Base-by-base conservation (phyloP, 2,113 vertebrate genomes). In the Mus pahari region DNA sequence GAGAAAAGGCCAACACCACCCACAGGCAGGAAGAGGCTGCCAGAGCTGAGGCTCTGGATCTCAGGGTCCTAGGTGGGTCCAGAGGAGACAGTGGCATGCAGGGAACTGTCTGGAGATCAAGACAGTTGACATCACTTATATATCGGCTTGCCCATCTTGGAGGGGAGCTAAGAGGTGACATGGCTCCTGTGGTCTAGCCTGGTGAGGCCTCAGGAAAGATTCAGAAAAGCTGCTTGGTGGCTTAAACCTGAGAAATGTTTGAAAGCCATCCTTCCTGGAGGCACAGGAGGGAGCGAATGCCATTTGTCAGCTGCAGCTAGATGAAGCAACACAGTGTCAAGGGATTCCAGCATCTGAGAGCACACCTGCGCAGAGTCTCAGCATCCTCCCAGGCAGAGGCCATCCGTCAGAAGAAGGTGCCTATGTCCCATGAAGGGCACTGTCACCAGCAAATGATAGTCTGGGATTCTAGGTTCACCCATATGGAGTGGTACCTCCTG, bases 381-480 rank as follows among this genome's bases (percentile, higher is more conserved):
- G 45, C 0, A 0, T 96, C 90, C 86, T 91, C 93, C 75, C 75
- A 0, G 92, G 90, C 95, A 95, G 0, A 31, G 96, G 88, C 93
- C 96, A 97, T 98, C 97, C 62, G 96, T 97, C 98, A 97, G 94
- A 83, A 89, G 86, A 93, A 96, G 26, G 81, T 53, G 91, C 92
- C 96, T 84, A 0, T 96, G 96, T 97, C 97, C 97, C 98, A 98
- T 95, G 97, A 98, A 98, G 98, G 98, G 87, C 96, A 89, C 90
- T 95, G 94, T 95, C 95, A 95, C 95, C 94, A 96, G 96, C 96
- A 95, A 81, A 94, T 96, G 98, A 98, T 94, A 92, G 97, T 97
- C 89, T 97, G 97, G 93, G 95, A 92, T 84, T 64, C n/a, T 28
- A 45, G 81, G 58, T 62, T 96, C 26, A 86, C 97, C 97, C 97